phyloP scores from a whole-genome alignment of 2,888 invertebrate genomes.

The Chrysolina americana region DNA sequence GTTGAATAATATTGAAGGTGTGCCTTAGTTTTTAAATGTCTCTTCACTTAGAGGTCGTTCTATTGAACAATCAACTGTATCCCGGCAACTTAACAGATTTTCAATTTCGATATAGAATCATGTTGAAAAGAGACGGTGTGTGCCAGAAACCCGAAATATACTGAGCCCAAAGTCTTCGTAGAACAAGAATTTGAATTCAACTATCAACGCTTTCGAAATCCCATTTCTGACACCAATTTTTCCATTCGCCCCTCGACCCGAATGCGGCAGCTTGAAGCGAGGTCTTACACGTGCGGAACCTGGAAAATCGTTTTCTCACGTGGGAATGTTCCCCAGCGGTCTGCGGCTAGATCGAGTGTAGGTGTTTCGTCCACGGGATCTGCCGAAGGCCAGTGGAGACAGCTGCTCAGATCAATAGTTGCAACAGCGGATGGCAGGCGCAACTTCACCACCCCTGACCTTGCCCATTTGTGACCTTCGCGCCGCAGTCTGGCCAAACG shows the following conservation, averaged over 20 bases:
- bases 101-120: too few relatives aligned
- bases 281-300: too few relatives aligned
- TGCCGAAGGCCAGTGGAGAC: neutral
- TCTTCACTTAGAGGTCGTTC: too few relatives aligned
- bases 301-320: too few relatives aligned
- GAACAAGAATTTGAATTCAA: too few relatives aligned
- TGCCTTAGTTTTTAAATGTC: too few relatives aligned
- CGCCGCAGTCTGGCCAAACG: neutral
- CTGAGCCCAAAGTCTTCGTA: neutral
- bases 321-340: neutral
- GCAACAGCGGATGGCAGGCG: neutral
- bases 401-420: slow-evolving; percentile 15
- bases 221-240: slow-evolving; percentile 1
- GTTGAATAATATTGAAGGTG: too few relatives aligned
- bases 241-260: neutral
- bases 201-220: neutral
- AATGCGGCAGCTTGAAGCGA: neutral
- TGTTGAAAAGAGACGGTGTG: too few relatives aligned
- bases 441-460: neutral
- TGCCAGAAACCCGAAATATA: too few relatives aligned
- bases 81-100: too few relatives aligned
- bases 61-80: too few relatives aligned
- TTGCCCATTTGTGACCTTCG: slow-evolving; percentile 5
- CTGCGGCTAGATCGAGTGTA: neutral
- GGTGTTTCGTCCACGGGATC: neutral